Base-by-base conservation (phyloP, 2,113 vertebrate genomes). In the Galeopterus variegatus region DNA sequence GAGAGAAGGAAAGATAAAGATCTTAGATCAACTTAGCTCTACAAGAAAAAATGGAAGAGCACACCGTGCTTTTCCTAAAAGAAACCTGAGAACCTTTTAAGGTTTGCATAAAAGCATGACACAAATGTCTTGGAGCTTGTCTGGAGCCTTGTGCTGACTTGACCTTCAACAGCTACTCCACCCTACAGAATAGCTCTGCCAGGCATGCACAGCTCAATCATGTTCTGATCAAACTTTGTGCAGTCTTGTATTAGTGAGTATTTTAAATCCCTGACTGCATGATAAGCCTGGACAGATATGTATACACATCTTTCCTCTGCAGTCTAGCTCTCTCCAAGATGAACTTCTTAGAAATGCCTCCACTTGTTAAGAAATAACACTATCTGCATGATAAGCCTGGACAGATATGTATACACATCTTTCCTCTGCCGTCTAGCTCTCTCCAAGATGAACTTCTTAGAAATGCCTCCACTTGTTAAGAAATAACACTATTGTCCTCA, bases 281-380 rank as follows among this genome's bases (percentile, higher is more conserved):
- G 14, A 18, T 50, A 36, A 91, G 36, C 33, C n/a, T 48, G 28
- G 56, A 54, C 5, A 89, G 56, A 17, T 28, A 24, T 0, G 50
- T 17, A 5, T 3, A 41, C 41, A 48, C n/a, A 41, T 64, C 13
- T 85, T 84, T 94, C 60, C 92, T 28, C 64, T 96, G 58, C 96
- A 99, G 98, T 96, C 73, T 98, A 98, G 65, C 95, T 98, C 72
- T 98, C 98, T 86, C 93, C 97, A 64, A 96, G 97, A 92, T 95
- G 97, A 76, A 96, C 56, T 56, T 65, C 28, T 97, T 17, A 77
- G 58, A 73, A 86, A 58, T 4, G 4, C 41, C 77, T 12, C 26
- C 11, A 88, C 58, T 97, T 98, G 72, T 80, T 98, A 69, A 97
- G 93, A 67, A 98, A 92, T 24, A 45, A 4, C 5, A 3, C 64